Percentiles rank a stretch among this genome's conserved stretches.
Evolutionary conservation across 1,140 invertebrate genomes (phyloP).

Genomic region (Bombus pyrosoma): DNA sequence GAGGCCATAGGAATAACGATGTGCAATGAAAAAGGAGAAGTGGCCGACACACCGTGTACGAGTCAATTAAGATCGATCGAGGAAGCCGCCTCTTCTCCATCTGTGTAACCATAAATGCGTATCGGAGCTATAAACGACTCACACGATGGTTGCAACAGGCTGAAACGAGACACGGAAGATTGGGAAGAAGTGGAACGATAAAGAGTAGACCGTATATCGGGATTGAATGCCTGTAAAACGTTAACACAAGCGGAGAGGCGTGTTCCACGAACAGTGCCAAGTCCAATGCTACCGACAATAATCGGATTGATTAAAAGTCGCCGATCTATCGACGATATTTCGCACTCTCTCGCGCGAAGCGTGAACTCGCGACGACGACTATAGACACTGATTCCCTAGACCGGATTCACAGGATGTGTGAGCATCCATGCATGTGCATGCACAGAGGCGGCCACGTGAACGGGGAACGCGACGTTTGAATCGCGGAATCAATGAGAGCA

Average conservation of each 20-base stretch:
- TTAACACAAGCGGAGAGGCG: conserved; percentile 23
- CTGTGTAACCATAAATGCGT: conserved; percentile 24
- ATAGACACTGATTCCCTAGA: neutral
- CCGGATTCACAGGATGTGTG: conserved; percentile 19
- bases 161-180: conserved; percentile 18
- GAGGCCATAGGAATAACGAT: conserved; percentile 15
- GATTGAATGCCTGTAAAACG: too few species aligned
- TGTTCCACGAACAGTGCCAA: conserved; percentile 53
- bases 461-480: conserved; percentile 17
- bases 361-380: neutral
- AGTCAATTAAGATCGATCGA: conserved; percentile 70
- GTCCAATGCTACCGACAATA: conserved; percentile 67
- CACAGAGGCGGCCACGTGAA: neutral
- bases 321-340: conserved; percentile 33
- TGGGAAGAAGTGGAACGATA: conserved; percentile 3
- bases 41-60: conserved; percentile 47
- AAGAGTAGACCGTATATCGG: conserved; percentile 53
- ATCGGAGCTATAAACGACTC: conserved; percentile 30
- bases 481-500: conserved; percentile 43
- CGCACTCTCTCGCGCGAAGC: neutral
- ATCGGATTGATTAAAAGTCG: conserved; percentile 75
- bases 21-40: conserved; percentile 55
- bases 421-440: neutral
- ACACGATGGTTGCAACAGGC: conserved; percentile 5
- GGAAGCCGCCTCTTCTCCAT: conserved; percentile 55